These are phyloP conservation scores for Callimorpha dominula DNA, from an alignment of 2,888 invertebrate species.

Conservation along the genomic window DNA sequence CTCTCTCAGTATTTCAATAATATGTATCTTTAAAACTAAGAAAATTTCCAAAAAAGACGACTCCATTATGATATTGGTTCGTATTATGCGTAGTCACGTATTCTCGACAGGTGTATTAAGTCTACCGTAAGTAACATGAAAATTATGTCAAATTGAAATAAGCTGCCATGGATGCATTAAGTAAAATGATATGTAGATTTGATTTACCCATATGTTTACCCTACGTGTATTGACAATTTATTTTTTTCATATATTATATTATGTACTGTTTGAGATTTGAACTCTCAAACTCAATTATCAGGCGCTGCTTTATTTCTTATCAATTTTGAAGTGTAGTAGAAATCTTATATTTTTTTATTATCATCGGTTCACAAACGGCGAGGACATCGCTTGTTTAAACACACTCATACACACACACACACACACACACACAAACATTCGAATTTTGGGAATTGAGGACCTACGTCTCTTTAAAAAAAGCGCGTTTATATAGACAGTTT, in stretches of 20 bases:
- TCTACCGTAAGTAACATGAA: neutral
- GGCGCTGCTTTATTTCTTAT: neutral
- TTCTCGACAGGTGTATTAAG: conserved; percentile 5
- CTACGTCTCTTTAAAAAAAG: neutral
- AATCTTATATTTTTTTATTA: neutral
- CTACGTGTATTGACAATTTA: neutral
- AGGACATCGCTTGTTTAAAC: neutral
- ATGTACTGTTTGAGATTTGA: neutral
- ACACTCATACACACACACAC: no score
- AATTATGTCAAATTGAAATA: conserved; percentile 5
- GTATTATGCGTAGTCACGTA: neutral
- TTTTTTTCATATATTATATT: neutral
- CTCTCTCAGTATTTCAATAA: no score
- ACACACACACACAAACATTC: no score
- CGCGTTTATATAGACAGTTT: neutral
- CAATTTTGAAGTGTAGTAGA: neutral
- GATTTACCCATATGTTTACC: neutral
- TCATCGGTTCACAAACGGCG: neutral
- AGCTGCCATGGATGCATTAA: conserved; percentile 1
- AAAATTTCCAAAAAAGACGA: conserved; percentile 2
- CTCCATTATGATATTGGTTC: conserved; percentile 16
- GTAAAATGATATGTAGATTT: neutral
- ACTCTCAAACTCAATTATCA: neutral
- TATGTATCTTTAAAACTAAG: no score
- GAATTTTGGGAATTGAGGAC: neutral